Evolutionary conservation across 2,113 vertebrate genomes (phyloP).

Genomic region (human (Homo sapiens)): DNA sequence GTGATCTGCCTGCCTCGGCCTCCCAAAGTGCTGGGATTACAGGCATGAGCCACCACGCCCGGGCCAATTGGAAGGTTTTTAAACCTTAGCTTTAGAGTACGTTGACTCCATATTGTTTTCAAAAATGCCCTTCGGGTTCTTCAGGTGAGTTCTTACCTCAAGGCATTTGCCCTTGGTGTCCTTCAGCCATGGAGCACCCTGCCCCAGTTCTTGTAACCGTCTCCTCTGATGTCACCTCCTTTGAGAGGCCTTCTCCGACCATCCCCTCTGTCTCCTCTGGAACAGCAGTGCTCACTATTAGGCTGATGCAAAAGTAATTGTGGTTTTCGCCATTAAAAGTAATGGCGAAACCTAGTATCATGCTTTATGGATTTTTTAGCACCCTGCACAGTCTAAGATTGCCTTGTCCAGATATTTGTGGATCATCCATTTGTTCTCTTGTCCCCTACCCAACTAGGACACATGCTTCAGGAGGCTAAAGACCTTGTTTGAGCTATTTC

Average conservation of each 20-base stretch:
- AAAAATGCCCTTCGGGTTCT: not conserved
- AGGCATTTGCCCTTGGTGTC: too few relatives aligned
- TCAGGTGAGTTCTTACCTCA: not conserved
- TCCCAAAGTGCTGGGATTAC: too few relatives aligned
- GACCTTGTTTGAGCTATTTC: not conserved
- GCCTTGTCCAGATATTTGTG: too few relatives aligned
- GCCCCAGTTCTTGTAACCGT: not conserved
- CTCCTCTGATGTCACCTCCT: not conserved
- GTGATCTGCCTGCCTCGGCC: accelerated
- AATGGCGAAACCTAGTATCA: too few relatives aligned
- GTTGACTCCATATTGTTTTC: not conserved
- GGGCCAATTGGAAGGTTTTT: not conserved
- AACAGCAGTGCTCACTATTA: too few relatives aligned
- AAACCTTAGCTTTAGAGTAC: not conserved
- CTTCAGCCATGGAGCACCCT: not conserved
- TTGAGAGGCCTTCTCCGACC: not conserved
- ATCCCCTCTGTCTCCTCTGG: too few relatives aligned
- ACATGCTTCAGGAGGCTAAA: not conserved
- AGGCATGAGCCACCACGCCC: accelerated
- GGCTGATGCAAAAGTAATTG: too few relatives aligned
- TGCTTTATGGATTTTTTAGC: not conserved
- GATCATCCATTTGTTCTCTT: not conserved
- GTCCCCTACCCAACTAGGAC: too few relatives aligned
- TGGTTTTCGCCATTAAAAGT: accelerated
- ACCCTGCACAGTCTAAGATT: too few relatives aligned